phyloP scores from a whole-genome alignment of 2,888 invertebrate genomes.

The Drosophila merina region DNA sequence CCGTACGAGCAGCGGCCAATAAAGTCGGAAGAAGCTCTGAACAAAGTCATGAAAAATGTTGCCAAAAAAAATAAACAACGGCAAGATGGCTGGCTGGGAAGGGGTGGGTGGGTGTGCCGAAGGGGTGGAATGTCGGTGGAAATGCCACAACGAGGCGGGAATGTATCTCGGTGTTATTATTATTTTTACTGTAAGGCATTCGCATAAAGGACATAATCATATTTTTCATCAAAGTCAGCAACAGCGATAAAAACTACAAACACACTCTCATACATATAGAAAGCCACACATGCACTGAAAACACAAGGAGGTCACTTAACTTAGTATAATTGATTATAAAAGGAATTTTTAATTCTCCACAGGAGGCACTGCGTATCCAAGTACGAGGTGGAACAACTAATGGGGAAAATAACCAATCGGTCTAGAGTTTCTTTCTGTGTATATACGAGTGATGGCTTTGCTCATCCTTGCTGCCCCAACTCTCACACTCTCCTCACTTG shows the following conservation, averaged over 20 bases:
- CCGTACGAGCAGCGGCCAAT: conserved; percentile 60
- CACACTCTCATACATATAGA: conserved; percentile 30
- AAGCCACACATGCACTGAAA: conserved; percentile 16
- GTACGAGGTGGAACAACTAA: background rate
- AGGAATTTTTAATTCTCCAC: no score
- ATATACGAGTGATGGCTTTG: conserved; percentile 10
- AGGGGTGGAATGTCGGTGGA: conserved; percentile 36
- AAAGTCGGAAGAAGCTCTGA: conserved; percentile 63
- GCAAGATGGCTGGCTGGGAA: conserved; percentile 5
- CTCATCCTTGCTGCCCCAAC: conserved; percentile 21
- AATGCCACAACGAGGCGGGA: conserved; percentile 56
- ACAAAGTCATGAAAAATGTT: conserved; percentile 75
- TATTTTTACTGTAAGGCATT: conserved; percentile 79
- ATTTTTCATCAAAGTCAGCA: conserved; percentile 75
- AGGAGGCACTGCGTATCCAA: no score
- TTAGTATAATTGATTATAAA: background rate
- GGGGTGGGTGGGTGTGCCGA: conserved; percentile 6
- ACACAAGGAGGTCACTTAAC: background rate
- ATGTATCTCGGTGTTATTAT: conserved; percentile 67
- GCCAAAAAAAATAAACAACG: conserved; percentile 58
- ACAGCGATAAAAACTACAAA: conserved; percentile 50
- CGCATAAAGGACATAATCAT: conserved; percentile 79
- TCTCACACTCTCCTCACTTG: conserved; percentile 14
- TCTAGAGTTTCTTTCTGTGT: background rate
- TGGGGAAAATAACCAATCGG: background rate